A percentile compares a stretch with the other conserved stretches of the same genome.
Conservation (phyloP, 2,888 invertebrate species). For the Endomychus coccineus region DNA sequence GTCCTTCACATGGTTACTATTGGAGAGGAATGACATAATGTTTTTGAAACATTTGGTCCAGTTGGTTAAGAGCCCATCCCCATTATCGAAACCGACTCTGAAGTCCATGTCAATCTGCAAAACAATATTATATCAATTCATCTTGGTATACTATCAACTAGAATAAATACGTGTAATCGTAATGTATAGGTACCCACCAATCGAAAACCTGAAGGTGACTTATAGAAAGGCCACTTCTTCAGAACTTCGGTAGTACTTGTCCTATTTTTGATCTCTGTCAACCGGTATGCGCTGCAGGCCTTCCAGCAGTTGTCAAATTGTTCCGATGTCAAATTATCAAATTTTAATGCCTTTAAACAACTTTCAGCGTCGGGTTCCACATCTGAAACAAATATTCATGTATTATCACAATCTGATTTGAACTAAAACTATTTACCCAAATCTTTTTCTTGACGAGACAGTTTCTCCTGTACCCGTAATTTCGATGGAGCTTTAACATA, state of each 20-base stretch:
- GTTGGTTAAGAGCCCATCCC: background rate
- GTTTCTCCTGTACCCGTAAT: too few relatives aligned
- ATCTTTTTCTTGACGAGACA: too few relatives aligned
- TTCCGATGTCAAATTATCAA: conserved; percentile 2
- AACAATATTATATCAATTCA: too few relatives aligned
- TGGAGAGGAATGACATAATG: background rate
- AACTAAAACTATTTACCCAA: too few relatives aligned
- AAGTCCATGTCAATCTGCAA: conserved; percentile 2
- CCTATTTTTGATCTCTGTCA: background rate
- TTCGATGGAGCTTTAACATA: background rate
- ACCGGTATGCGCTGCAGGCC: background rate
- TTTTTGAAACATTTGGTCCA: background rate
- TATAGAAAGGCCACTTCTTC: conserved; percentile 1
- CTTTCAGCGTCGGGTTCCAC: background rate
- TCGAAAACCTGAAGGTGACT: background rate
- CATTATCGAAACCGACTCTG: background rate
- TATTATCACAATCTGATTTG: too few relatives aligned
- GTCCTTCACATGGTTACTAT: background rate
- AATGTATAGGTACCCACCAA: background rate
- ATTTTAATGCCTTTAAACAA: too few relatives aligned
- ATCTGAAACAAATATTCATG: conserved; percentile 1
- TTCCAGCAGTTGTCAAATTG: conserved; percentile 1
- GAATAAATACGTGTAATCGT: too few relatives aligned
- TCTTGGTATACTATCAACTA: too few relatives aligned
- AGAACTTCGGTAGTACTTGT: conserved; percentile 1